Conservation (phyloP, 2,888 invertebrate species). For the Pollenia amentaria region DNA sequence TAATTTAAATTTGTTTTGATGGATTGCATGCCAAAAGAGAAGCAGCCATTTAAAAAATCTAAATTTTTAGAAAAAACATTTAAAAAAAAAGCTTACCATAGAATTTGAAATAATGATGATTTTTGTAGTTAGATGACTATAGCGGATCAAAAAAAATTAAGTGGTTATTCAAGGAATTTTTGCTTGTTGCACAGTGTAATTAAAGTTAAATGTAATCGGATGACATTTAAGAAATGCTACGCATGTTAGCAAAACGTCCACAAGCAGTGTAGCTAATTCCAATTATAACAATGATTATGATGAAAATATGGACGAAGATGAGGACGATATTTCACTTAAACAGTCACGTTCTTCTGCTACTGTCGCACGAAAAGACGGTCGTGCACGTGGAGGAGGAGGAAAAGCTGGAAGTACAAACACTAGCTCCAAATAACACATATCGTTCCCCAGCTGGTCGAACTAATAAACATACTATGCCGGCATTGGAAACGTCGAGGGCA, state of each 20-base stretch:
- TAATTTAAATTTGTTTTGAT: too few species aligned
- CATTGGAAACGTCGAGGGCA: constrained; percentile 77
- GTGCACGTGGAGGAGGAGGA: constrained; percentile 76
- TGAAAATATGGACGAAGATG: constrained; percentile 56
- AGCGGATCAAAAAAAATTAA: constrained; percentile 85
- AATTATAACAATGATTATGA: constrained; percentile 49
- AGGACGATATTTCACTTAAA: constrained; percentile 55
- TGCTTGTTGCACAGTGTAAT: too few species aligned
- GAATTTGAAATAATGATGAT: too few species aligned
- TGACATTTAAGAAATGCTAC: constrained; percentile 78
- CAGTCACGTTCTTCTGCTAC: constrained; percentile 58
- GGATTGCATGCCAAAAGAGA: too few species aligned
- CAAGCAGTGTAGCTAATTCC: constrained; percentile 32
- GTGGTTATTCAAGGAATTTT: constrained; percentile 84
- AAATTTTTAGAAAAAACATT: too few species aligned
- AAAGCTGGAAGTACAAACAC: constrained; percentile 63
- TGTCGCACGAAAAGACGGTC: constrained; percentile 71
- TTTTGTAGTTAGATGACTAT: constrained; percentile 79
- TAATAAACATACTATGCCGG: constrained; percentile 73
- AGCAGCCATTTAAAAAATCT: too few species aligned
- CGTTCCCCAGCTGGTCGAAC: constrained; percentile 45
- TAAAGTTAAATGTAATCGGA: constrained; percentile 82
- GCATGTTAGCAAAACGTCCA: constrained; percentile 26
- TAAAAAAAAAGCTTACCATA: too few species aligned
- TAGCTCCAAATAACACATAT: constrained; percentile 26